These are phyloP conservation scores for Tromatobia lineatoria DNA, from an alignment of 2,888 invertebrate species.

Conservation along the genomic window DNA sequence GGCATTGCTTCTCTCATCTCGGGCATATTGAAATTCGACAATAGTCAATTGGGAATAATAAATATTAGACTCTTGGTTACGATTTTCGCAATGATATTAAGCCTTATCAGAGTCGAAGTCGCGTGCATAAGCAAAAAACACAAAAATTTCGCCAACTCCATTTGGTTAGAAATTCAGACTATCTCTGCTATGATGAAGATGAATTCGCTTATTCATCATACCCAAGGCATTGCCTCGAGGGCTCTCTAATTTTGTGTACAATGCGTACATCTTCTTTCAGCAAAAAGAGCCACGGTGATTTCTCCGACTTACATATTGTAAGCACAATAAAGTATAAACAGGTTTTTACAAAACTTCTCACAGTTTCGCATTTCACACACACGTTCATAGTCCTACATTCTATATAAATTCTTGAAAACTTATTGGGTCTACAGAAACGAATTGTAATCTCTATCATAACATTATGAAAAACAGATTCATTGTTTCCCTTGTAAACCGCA, in stretches of 20 bases:
- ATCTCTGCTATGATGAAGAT: background rate
- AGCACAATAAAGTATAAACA: background rate
- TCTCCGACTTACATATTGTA: background rate
- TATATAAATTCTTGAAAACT: background rate
- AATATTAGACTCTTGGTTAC: too few species aligned
- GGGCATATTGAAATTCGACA: too few species aligned
- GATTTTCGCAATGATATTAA: too few species aligned
- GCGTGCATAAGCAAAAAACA: too few species aligned
- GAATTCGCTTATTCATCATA: too few species aligned
- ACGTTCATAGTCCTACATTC: background rate
- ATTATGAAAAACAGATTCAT: too few species aligned
- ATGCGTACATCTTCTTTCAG: background rate
- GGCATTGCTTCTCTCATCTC: too few species aligned
- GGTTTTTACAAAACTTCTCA: background rate
- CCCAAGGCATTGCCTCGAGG: background rate
- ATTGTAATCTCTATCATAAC: background rate
- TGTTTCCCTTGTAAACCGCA: background rate
- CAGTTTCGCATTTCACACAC: background rate
- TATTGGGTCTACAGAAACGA: background rate
- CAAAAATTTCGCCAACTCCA: background rate
- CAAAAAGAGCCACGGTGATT: background rate
- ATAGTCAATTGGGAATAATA: too few species aligned
- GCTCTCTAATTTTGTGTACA: conserved; percentile 1
- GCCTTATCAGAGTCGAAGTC: too few species aligned
- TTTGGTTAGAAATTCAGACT: background rate